These are phyloP conservation scores for Hipparchia semele DNA, from an alignment of 2,888 invertebrate genomes.

Conservation along the genomic window DNA sequence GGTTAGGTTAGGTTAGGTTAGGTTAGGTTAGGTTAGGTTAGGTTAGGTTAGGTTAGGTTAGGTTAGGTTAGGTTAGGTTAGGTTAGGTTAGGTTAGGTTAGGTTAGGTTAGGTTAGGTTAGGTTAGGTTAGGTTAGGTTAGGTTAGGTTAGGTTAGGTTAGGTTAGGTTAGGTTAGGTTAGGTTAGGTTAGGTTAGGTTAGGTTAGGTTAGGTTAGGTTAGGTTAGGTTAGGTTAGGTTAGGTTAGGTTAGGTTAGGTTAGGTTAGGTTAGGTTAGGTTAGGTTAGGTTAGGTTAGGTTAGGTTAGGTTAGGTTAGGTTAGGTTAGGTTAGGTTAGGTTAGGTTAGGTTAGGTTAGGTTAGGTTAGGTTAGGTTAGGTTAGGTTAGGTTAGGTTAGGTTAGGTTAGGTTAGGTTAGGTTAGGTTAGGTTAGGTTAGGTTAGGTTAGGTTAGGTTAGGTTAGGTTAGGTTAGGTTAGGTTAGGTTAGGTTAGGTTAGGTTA, in stretches of 20 bases:
- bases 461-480: constrained; percentile 13
- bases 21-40: constrained; percentile 19
- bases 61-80: constrained; percentile 19
- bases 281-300: constrained; percentile 34
- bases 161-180: constrained; percentile 32
- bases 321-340: constrained; percentile 20
- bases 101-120: constrained; percentile 26
- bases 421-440: constrained; percentile 20
- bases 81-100: constrained; percentile 20
- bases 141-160: constrained; percentile 34
- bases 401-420: constrained; percentile 20
- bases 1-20: constrained; percentile 19
- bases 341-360: constrained; percentile 21
- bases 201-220: constrained; percentile 19
- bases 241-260: constrained; percentile 21
- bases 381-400: constrained; percentile 20
- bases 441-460: constrained; percentile 6
- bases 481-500: constrained; percentile 20
- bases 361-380: constrained; percentile 23
- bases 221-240: constrained; percentile 22
- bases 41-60: constrained; percentile 19
- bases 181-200: constrained; percentile 24
- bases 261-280: constrained; percentile 24
- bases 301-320: constrained; percentile 22
- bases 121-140: constrained; percentile 31